Evolutionary conservation across 2,113 vertebrate genomes (phyloP).

Genomic region (Urocynchramus pylzowi): DNA sequence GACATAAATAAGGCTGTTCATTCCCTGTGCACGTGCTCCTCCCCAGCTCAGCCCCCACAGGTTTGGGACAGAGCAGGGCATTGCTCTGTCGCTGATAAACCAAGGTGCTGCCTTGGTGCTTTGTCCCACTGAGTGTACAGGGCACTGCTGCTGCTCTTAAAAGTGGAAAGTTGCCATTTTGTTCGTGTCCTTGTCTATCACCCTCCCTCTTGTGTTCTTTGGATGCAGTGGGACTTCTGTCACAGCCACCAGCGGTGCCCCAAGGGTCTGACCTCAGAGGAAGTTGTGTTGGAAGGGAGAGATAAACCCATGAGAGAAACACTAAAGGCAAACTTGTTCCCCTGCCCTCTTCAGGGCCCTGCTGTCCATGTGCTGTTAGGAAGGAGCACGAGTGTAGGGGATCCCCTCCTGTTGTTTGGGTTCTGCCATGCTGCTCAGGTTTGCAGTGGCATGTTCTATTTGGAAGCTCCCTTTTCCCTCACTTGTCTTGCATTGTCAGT

Average conservation of each 20-base stretch:
- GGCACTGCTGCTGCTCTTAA: not conserved
- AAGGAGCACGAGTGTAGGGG: not conserved
- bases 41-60: rapidly evolving
- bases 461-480: not conserved
- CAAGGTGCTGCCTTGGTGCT: not conserved
- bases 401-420: not conserved
- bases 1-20: not conserved
- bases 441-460: not conserved
- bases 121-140: not conserved
- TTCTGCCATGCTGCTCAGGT: not conserved
- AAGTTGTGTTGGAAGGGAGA: not conserved
- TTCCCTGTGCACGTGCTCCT: rapidly evolving
- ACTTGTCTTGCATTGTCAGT: not conserved
- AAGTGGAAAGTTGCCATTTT: not conserved
- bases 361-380: not conserved
- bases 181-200: not conserved
- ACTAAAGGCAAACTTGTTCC: not conserved
- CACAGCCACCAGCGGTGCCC: not conserved
- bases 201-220: not conserved
- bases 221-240: not conserved
- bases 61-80: not conserved
- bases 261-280: not conserved
- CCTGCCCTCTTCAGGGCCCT: not conserved
- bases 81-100: not conserved
- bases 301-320: rapidly evolving